phyloP scores from a whole-genome alignment of 2,797 vertebrate genomes.

The Scolopax bukidnonensis region DNA sequence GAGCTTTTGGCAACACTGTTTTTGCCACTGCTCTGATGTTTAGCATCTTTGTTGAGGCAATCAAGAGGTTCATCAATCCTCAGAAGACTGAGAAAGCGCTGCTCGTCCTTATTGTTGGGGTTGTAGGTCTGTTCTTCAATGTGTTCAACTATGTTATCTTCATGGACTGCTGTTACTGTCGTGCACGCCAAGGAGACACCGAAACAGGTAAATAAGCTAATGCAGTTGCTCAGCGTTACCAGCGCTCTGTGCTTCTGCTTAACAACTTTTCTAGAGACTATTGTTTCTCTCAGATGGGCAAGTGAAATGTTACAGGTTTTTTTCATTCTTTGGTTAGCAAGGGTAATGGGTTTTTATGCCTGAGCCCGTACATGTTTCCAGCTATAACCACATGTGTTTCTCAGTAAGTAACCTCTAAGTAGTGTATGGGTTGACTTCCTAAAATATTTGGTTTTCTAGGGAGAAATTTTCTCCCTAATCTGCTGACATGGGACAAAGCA shows the following conservation, averaged over 20 bases:
- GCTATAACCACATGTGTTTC: neutral
- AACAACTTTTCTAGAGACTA: neutral
- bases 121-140: conserved; percentile 75
- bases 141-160: conserved; percentile 77
- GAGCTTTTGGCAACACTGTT: conserved; percentile 79
- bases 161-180: conserved; percentile 81
- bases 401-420: neutral
- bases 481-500: rapidly evolving
- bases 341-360: neutral
- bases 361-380: neutral
- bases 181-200: rapidly evolving
- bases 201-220: conserved; percentile 72
- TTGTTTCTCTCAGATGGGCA: neutral
- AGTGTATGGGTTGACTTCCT: neutral
- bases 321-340: neutral
- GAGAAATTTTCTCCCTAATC: neutral
- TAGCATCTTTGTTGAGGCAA: conserved; percentile 76
- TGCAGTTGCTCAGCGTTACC: neutral
- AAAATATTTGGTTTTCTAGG: neutral
- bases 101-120: conserved; percentile 71
- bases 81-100: conserved; percentile 73
- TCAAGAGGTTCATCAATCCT: conserved; percentile 77
- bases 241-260: neutral
- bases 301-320: neutral
- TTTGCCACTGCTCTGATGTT: conserved; percentile 81